Conservation (phyloP, 2,113 vertebrate genomes). For the Loxodonta africana region DNA sequence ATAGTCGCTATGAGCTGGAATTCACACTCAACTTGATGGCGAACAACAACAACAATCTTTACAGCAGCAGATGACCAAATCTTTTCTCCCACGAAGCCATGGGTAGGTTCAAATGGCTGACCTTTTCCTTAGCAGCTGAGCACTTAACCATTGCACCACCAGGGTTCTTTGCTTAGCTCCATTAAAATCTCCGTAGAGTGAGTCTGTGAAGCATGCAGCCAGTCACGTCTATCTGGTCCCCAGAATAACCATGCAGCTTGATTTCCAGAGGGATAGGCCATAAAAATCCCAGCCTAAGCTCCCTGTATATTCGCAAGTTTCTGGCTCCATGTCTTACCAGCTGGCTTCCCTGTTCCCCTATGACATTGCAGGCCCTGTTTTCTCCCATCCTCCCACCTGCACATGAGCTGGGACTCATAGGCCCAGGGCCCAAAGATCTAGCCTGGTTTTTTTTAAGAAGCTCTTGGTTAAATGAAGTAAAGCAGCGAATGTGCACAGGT, state of each 20-base stretch:
- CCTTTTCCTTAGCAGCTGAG: not conserved
- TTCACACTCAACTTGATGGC: too few relatives aligned
- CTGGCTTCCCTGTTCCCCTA: not conserved
- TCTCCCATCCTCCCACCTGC: not conserved
- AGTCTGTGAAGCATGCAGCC: too few relatives aligned
- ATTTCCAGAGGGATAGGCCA: not conserved
- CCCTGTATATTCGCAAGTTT: not conserved
- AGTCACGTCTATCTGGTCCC: not conserved
- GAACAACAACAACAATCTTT: not conserved
- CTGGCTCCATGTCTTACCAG: not conserved
- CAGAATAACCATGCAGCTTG: not conserved
- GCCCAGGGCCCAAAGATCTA: not conserved
- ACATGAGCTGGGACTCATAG: not conserved
- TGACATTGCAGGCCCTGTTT: not conserved
- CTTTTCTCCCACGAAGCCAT: not conserved
- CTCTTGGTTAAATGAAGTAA: not conserved
- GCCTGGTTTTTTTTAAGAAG: not conserved
- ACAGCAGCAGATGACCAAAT: not conserved
- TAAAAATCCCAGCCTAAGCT: not conserved
- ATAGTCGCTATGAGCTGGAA: not conserved
- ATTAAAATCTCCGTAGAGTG: not conserved
- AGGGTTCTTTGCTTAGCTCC: not conserved
- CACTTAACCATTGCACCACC: not conserved
- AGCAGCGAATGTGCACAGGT: not conserved
- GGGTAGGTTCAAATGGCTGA: not conserved